Evolutionary conservation across 2,113 vertebrate species (phyloP), one percentile per base, ranked within the genome.

Genomic region (Nothocercus julius): DNA sequence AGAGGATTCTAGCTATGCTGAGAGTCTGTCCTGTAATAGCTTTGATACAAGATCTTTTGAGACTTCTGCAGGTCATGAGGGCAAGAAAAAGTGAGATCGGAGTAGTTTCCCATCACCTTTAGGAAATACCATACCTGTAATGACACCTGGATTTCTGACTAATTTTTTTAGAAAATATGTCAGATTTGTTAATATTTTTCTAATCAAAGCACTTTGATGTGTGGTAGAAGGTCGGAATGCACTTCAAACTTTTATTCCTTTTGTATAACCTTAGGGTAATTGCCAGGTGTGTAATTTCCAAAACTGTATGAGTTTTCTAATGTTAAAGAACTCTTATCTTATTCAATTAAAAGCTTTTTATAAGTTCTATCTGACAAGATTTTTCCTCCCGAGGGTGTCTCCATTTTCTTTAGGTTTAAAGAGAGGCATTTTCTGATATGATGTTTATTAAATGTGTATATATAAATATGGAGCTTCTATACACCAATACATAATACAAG

Each of bases 261-360:
- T 42, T 82, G 2, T 56, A 75, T 84, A 90, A 78, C 22, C 77
- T 75, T 56, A 87, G 22, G 53, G 81, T 66, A 93, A 93, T 82
- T 81, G 30, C n/a, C 53, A 81, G 0, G 0, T 70, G 7, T 81
- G 47, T 69, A 28, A 87, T 82, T 90, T 96, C 81, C 56, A 90
- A 72, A 92, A 79, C 53, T 19, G 63, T 32, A 11, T 89, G 90
- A 90, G 44, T 32, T 40, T 84, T 89, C 86, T 21, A 40, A 67
- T 89, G 61, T 82, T 88, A 92, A 93, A 51, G 68, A 86, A 68
- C 58, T 87, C 64, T 82, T 82, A 84, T 56, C 34, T 28, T 88
- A 93, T 58, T 69, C 83, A 93, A 34, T 92, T 94, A 90, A 89
- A 34, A 68, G 58, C 38, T 90, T 95, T 90, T 62, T 69, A 58